Evolutionary conservation across 1,140 invertebrate species (phyloP).

Genomic region (Drosophila miranda): DNA sequence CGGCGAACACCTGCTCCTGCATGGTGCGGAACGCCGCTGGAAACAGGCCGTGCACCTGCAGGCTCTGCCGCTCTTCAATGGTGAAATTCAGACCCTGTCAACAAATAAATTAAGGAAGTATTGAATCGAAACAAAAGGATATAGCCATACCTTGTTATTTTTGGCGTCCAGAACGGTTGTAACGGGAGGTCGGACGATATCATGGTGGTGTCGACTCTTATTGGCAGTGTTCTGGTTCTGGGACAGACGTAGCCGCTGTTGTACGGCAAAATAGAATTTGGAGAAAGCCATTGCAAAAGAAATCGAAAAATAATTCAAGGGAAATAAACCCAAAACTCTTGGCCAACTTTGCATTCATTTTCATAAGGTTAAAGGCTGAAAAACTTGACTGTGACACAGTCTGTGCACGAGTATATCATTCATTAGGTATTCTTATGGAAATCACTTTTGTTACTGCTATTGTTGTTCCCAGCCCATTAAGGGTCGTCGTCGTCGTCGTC

Average conservation of each 20-base stretch:
- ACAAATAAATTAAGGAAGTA: not conserved
- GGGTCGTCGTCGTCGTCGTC: constrained; percentile 34
- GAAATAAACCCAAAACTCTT: not conserved
- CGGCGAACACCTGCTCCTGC: constrained; percentile 91
- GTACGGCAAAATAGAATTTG: too few species aligned
- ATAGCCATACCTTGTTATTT: constrained; percentile 30
- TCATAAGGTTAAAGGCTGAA: constrained; percentile 45
- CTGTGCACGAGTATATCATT: constrained; percentile 43
- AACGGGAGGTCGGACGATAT: not conserved
- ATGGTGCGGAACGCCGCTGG: constrained; percentile 92
- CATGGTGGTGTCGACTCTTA: not conserved
- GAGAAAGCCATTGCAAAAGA: too few species aligned
- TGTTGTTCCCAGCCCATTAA: constrained; percentile 22
- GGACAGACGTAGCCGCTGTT: constrained; percentile 12
- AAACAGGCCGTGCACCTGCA: constrained; percentile 89
- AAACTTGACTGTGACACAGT: constrained; percentile 14
- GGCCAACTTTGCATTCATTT: constrained; percentile 32
- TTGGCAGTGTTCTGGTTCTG: too few species aligned
- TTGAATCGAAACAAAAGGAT: too few species aligned
- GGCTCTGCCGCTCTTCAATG: constrained; percentile 45
- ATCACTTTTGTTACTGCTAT: constrained; percentile 53
- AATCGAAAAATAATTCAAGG: too few species aligned
- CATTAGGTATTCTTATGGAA: constrained; percentile 77
- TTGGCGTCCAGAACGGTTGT: not conserved
- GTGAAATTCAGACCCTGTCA: constrained; percentile 32